Conservation (phyloP, 1,140 invertebrate species). For the Drosophila ananassae region DNA sequence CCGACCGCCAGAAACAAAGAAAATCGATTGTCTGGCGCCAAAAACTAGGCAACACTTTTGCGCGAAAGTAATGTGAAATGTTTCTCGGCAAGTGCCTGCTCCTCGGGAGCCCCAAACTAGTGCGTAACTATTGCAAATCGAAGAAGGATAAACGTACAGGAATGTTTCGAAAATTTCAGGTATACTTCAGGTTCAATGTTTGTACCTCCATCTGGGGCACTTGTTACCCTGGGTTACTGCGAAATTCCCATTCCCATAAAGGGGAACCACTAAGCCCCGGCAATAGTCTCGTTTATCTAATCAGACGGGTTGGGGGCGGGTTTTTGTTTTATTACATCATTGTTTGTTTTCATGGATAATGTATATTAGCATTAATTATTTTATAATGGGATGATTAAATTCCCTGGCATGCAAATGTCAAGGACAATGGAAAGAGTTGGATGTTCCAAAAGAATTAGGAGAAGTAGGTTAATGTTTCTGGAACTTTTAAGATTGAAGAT, state of each 20-base stretch:
- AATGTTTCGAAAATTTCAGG: constrained; percentile 65
- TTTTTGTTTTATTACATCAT: constrained; percentile 13
- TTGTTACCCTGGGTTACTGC: constrained; percentile 48
- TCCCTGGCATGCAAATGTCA: constrained; percentile 16
- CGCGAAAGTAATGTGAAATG: constrained; percentile 67
- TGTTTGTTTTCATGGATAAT: constrained; percentile 32
- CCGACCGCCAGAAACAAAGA: neutral
- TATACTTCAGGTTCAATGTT: constrained; percentile 10
- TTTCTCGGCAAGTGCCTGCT: constrained; percentile 58
- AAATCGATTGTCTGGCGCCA: constrained; percentile 63
- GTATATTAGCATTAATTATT: constrained; percentile 63
- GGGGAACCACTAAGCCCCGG: constrained; percentile 5
- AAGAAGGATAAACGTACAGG: constrained; percentile 30
- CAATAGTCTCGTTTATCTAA: constrained; percentile 58
- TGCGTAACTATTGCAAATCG: constrained; percentile 48
- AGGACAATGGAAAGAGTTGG: neutral
- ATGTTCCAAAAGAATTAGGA: neutral
- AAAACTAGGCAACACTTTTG: constrained; percentile 54
- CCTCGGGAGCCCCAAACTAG: constrained; percentile 46
- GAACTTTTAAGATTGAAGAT: neutral
- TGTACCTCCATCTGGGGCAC: neutral
- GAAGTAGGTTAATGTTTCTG: neutral
- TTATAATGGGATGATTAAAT: constrained; percentile 62
- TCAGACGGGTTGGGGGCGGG: constrained; percentile 19
- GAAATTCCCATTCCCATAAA: neutral